Percentiles rank a stretch among this genome's conserved stretches.
Conservation (phyloP, 2,113 vertebrate genomes). For the Alligator mississippiensis region DNA sequence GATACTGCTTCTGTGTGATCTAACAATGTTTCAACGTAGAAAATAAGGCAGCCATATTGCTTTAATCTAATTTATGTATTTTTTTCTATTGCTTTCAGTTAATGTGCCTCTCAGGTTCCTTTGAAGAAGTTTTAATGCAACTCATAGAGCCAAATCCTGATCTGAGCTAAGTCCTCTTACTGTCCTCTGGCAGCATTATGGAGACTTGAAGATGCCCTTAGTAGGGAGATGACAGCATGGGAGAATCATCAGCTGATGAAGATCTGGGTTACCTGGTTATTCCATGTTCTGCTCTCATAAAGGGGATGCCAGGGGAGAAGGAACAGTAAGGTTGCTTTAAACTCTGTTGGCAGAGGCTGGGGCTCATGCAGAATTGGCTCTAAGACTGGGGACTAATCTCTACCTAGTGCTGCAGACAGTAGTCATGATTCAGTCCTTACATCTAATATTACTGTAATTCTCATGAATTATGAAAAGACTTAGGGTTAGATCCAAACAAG, state of each 20-base stretch:
- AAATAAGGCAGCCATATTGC: conserved; percentile 52
- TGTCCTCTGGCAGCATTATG: rapidly evolving
- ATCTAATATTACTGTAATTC: not conserved
- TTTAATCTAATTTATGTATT: conserved; percentile 45
- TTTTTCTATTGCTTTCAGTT: conserved; percentile 11
- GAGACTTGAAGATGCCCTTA: not conserved
- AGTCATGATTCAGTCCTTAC: not conserved
- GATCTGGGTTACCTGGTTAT: not conserved
- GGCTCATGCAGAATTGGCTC: not conserved
- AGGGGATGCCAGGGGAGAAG: not conserved
- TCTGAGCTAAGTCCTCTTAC: not conserved
- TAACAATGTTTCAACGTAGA: conserved; percentile 57
- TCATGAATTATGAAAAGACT: not conserved
- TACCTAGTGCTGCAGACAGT: not conserved
- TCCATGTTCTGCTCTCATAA: not conserved
- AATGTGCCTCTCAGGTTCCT: not conserved
- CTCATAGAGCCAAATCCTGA: not conserved
- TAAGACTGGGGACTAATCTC: not conserved
- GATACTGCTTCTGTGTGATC: conserved; percentile 54
- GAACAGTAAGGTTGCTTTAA: not conserved
- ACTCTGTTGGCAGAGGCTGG: not conserved
- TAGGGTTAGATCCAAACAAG: not conserved
- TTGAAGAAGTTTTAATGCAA: not conserved
- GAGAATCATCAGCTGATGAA: not conserved
- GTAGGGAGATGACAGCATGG: not conserved